Base-by-base conservation (phyloP, 2,113 vertebrate genomes). In the Cinclus cinclus region DNA sequence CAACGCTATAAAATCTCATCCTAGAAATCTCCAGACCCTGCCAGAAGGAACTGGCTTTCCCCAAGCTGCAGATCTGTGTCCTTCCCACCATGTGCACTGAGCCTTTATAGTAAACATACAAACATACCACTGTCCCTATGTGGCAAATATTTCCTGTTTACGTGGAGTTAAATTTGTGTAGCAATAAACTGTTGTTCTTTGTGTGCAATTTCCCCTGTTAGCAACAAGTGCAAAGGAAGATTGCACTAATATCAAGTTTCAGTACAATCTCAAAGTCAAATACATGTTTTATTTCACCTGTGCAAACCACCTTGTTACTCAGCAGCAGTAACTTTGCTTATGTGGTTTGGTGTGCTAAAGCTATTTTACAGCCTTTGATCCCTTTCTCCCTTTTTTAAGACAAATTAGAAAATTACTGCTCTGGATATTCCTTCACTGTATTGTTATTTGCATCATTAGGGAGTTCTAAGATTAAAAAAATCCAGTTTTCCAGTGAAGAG, bases 101-200 rank as follows among this genome's bases (percentile, higher is more conserved):
- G 49, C 5, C 6, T 74, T 68, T 64, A 63, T 5, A 46, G 33
- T 39, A 89, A 91, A 75, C 13, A 35, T 42, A 25, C 42, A 86
- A 91, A 86, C 15, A 21, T 39, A 24, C 25, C 55, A 2, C 53
- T 28, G 39, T 44, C 42, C 65, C 35, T 85, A 1, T 71, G 56
- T 37, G 47, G 70, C 58, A 75, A 92, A 71, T 10, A n/a, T 62
- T 94, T 88, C 76, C 67, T 86, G 67, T 83, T 90, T 83, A 56
- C 6, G 10, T 59, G 13, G 37, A 50, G 17, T 59, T 37, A 44
- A 35, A 18, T 42, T 50, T 35, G 41, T 10, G 13, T 5, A 24
- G 76, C 33, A 59, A 39, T 76, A 55, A 92, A 86, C 13, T 55
- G 17, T 14, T 50, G 17, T 64, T 64, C 17, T 65, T 42, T 23